phyloP scores from a whole-genome alignment of 2,113 vertebrate genomes.

The Neopipo cinnamomea region DNA sequence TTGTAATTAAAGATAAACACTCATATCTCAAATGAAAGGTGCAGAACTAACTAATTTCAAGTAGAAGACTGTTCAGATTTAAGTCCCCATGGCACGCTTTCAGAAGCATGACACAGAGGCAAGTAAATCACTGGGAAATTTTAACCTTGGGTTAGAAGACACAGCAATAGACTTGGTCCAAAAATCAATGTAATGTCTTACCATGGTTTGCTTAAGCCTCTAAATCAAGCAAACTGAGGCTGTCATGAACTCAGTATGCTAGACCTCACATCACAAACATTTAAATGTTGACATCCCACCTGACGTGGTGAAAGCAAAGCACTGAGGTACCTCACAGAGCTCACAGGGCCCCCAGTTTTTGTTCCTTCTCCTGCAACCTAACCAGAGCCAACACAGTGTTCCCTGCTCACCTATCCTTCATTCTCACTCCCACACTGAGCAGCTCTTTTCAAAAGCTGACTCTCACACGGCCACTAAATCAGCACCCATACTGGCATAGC shows the following conservation, averaged over 20 bases:
- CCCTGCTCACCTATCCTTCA: background rate
- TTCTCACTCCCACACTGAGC: background rate
- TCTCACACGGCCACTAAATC: background rate
- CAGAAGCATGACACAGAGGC: background rate
- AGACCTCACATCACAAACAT: rapidly evolving
- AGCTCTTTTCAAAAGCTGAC: background rate
- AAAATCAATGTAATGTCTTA: background rate
- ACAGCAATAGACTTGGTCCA: background rate
- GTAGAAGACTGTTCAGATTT: background rate
- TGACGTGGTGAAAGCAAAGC: background rate
- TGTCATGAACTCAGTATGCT: rapidly evolving
- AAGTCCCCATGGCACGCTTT: background rate
- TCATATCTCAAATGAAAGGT: background rate
- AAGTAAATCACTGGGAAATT: background rate
- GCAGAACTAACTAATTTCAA: background rate
- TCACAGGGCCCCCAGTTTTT: background rate
- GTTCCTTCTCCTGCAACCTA: background rate
- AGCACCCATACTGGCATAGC: background rate
- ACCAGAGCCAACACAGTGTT: background rate
- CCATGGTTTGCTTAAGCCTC: background rate
- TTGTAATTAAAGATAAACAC: background rate
- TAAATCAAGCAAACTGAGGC: background rate
- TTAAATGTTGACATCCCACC: background rate
- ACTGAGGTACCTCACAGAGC: background rate
- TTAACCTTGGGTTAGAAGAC: background rate